Evolutionary conservation across 2,797 vertebrate species (phyloP).

Genomic region (Tragelaphus oryx): DNA sequence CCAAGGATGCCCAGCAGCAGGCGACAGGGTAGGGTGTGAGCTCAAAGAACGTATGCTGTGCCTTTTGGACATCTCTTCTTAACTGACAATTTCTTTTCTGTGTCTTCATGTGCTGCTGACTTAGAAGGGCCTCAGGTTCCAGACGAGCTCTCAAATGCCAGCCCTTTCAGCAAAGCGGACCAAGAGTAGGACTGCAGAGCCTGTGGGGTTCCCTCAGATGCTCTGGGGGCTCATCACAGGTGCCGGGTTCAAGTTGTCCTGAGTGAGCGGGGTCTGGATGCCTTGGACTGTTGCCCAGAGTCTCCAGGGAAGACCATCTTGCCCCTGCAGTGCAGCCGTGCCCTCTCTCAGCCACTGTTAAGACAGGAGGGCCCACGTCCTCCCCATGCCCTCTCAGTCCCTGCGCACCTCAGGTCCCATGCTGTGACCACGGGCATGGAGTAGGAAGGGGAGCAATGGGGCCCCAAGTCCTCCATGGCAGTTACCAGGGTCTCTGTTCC

Average conservation of each 20-base stretch:
- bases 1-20: not conserved
- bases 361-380: not conserved
- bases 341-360: not conserved
- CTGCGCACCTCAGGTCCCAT: not conserved
- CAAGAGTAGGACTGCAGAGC: accelerated
- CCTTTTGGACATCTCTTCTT: not conserved
- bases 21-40: not conserved
- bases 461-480: accelerated
- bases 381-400: not conserved
- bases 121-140: not conserved
- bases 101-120: not conserved
- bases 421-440: not conserved
- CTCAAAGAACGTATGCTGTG: accelerated
- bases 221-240: not conserved
- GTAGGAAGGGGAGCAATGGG: not conserved
- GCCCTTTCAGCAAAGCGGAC: too few species aligned
- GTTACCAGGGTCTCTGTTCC: not conserved
- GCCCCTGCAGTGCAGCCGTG: accelerated
- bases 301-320: not conserved
- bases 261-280: not conserved
- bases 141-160: accelerated
- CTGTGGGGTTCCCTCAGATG: not conserved
- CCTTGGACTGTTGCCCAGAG: not conserved
- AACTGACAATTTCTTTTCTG: not conserved
- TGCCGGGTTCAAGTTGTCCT: not conserved